Conservation (phyloP, 2,888 invertebrate genomes). For the Drosophila aldrichi region DNA sequence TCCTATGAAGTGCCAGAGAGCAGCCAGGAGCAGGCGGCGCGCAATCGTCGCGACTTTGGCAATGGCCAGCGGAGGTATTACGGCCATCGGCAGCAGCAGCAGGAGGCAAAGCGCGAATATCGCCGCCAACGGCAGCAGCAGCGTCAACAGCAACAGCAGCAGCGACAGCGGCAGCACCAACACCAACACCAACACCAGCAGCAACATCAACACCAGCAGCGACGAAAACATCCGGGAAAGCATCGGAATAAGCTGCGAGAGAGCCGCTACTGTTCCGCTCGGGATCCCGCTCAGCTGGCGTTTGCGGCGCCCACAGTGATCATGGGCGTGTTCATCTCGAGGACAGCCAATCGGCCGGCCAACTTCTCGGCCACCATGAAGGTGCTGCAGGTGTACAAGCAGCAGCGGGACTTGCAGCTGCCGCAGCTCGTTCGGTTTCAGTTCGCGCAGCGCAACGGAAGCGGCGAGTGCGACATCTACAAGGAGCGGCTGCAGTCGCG, state of each 20-base stretch:
- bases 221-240: conserved; percentile 61
- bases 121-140: conserved; percentile 52
- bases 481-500: conserved; percentile 83
- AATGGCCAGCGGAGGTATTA: conserved; percentile 51
- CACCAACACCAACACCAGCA: conserved; percentile 48
- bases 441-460: conserved; percentile 83
- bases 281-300: conserved; percentile 88
- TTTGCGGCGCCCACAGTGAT: conserved; percentile 89
- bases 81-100: conserved; percentile 54
- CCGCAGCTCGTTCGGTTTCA: conserved; percentile 83
- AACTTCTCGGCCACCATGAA: conserved; percentile 89
- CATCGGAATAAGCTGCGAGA: conserved; percentile 63
- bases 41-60: conserved; percentile 82
- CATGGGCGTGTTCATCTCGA: conserved; percentile 88
- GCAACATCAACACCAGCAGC: conserved; percentile 48
- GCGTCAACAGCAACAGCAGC: conserved; percentile 36
- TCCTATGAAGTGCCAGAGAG: conserved; percentile 80
- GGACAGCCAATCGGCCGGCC: conserved; percentile 87
- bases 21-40: conserved; percentile 72
- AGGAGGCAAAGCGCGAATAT: conserved; percentile 47
- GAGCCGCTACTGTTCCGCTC: conserved; percentile 87
- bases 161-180: conserved; percentile 39
- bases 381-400: conserved; percentile 88
- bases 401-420: conserved; percentile 85
- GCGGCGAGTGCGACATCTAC: conserved; percentile 85